Evolutionary conservation across 2,888 invertebrate genomes (phyloP), one percentile per base, ranked within the genome.

Genomic region (Mongoloraphidia duomilia): DNA sequence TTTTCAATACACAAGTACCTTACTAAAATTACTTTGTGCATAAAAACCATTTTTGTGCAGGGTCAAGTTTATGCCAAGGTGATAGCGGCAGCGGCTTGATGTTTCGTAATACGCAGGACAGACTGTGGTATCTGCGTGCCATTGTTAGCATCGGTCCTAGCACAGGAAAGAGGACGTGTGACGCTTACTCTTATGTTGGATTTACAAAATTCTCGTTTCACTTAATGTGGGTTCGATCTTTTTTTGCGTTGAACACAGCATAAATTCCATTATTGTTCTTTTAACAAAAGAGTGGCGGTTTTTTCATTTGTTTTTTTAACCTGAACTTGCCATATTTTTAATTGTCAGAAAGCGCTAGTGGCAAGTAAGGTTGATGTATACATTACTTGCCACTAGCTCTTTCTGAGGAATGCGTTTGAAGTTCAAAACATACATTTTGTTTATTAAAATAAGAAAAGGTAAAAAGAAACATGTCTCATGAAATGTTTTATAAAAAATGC

Each of bases 71-170:
- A n/a, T 42, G 42, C 33, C 26, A 42, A 42, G 42, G 42, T 3
- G 42, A 42, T 17, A 42, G 42, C 33, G 42, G 42, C 9, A 33
- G 42, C 10, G 42, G 42, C 9, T 33, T 42, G 13, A 17, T 42
- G 13, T 42, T 42, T 33, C 42, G 11, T 26, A 42, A 42, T 17
- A 3, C 17, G n/a, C 10, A 9, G n/a, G 33, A 13, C 9, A 42
- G 33, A 13, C 10, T 42, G 9, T 42, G 42, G 42, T 42, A 14
- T n/a, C 14, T 42, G 3, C 14, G 42, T 3, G 42, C 17, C n/a
- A 42, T 42, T 14, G 42, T 42, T n/a, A 42, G 42, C 26, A 42
- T 42, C n/a, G 42, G 33, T 42, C 42, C 42, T 9, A 42, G 14
- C 26, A 42, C 14, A 26, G 42, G 42, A 42, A 17, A 17, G 17